phyloP scores from a whole-genome alignment of 2,888 invertebrate species.

The Stegana nigrithorax region DNA sequence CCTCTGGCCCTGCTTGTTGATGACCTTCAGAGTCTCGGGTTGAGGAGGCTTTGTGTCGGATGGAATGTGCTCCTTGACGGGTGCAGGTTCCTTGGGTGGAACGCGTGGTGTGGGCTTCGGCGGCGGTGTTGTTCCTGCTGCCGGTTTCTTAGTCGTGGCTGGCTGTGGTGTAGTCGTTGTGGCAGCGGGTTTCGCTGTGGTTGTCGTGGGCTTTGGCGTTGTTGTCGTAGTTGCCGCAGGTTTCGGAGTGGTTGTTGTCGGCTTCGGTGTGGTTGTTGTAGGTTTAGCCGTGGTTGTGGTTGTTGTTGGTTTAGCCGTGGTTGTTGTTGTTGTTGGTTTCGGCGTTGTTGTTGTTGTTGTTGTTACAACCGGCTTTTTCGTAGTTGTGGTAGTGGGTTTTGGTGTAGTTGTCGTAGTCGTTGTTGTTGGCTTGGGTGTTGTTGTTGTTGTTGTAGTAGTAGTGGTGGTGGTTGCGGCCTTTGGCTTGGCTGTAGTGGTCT shows the following conservation, averaged over 20 bases:
- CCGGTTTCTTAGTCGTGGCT: conserved; percentile 38
- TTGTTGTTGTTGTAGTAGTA: conserved; percentile 40
- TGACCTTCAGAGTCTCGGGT: conserved; percentile 73
- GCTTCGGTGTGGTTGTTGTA: conserved; percentile 34
- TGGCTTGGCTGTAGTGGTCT: conserved; percentile 45
- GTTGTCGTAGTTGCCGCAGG: conserved; percentile 41
- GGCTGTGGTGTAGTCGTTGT: conserved; percentile 38
- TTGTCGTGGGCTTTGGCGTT: conserved; percentile 39
- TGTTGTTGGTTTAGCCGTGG: conserved; percentile 41
- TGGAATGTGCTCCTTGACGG: conserved; percentile 72
- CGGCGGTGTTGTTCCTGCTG: conserved; percentile 37
- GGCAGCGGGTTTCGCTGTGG: conserved; percentile 36
- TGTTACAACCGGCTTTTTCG: no score
- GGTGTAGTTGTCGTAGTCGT: conserved; percentile 42
- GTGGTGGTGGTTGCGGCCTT: conserved; percentile 36
- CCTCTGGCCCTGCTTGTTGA: conserved; percentile 71
- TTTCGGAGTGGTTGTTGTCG: conserved; percentile 35
- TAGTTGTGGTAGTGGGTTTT: conserved; percentile 34
- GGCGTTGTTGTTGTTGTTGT: conserved; percentile 46
- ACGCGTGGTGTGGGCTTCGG: conserved; percentile 46
- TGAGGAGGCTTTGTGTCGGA: conserved; percentile 71
- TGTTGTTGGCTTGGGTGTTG: conserved; percentile 37
- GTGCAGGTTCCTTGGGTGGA: conserved; percentile 65
- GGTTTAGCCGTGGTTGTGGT: conserved; percentile 41
- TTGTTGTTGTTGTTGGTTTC: conserved; percentile 34